Conservation (phyloP, 2,113 vertebrate species). For the Silurus meridionalis region DNA sequence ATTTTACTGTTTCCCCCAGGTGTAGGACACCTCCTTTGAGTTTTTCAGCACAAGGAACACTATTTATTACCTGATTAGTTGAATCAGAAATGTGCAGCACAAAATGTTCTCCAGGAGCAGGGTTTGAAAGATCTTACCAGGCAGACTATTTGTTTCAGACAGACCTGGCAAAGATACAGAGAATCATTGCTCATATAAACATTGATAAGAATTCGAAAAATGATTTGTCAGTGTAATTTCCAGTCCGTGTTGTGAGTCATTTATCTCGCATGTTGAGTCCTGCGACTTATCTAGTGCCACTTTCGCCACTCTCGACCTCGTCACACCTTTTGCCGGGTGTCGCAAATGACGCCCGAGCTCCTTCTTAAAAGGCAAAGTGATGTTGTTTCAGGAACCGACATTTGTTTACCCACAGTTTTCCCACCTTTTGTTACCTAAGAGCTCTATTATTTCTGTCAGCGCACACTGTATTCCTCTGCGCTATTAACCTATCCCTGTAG, state of each 20-base stretch:
- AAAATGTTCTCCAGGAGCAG: background rate
- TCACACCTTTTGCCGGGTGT: constrained; percentile 64
- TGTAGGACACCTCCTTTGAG: background rate
- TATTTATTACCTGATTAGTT: background rate
- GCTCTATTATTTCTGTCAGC: constrained; percentile 10
- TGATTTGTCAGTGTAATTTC: background rate
- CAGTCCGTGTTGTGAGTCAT: background rate
- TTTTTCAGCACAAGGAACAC: background rate
- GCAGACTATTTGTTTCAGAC: background rate
- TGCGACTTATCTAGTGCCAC: constrained; percentile 26
- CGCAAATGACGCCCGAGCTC: constrained; percentile 58
- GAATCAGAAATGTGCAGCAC: background rate
- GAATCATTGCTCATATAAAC: background rate
- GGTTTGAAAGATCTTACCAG: background rate
- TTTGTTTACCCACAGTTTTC: constrained; percentile 63
- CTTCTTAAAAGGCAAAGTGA: constrained; percentile 54
- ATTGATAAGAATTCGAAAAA: background rate
- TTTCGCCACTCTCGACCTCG: constrained; percentile 54
- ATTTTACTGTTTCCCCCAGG: background rate
- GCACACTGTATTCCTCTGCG: background rate
- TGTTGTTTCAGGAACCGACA: constrained; percentile 71
- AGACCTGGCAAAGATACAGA: background rate
- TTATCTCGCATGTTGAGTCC: background rate
- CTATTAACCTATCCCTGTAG: background rate
- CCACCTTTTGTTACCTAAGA: constrained; percentile 63